Evolutionary conservation across 1,140 invertebrate species (phyloP), one percentile per base, ranked within the genome.

Genomic region (Asobara japonica): DNA sequence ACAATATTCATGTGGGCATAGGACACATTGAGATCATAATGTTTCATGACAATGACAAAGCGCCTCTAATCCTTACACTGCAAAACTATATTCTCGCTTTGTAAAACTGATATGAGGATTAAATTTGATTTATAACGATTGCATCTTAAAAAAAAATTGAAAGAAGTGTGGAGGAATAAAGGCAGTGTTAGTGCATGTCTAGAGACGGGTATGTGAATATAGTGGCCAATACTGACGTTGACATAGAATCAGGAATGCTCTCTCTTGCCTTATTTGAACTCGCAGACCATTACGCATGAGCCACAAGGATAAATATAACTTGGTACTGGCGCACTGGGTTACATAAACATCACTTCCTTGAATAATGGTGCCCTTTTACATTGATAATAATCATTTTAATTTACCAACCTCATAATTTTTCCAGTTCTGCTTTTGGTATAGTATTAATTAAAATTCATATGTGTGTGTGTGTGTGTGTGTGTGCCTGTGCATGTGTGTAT

Each of bases 61-160:
- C 73, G 79, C 78, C 73, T 74, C 75, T 81, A 82, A 83, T 84
- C 77, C 56, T 64, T 66, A 69, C 20, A 33, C 65, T 38, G 18
- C 62, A 20, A 38, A 36, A 36, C 27, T 25, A 64, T 64, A 72
- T 69, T 25, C 31, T 72, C 74, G 71, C 64, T 70, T 62, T 60
- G 70, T 69, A 66, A 48, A 70, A 20, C 20, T 64, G 70, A 62
- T 71, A 74, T 69, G 76, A 71, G 71, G 71, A 64, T 73, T 73
- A 80, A 79, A 77, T 79, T 77, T 83, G 83, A 85, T 84, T 85
- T 83, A 84, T 79, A 77, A 79, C 74, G 76, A 83, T 80, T 82
- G 81, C 79, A 81, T 80, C 31, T 51, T 82, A 75, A 75, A 82
- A 85, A 83, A 65, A 48, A 73, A 71, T 79, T 77, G 72, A 76